These are phyloP conservation scores for Mohoua ochrocephala DNA, from an alignment of 2,113 vertebrate species.

Conservation along the genomic window DNA sequence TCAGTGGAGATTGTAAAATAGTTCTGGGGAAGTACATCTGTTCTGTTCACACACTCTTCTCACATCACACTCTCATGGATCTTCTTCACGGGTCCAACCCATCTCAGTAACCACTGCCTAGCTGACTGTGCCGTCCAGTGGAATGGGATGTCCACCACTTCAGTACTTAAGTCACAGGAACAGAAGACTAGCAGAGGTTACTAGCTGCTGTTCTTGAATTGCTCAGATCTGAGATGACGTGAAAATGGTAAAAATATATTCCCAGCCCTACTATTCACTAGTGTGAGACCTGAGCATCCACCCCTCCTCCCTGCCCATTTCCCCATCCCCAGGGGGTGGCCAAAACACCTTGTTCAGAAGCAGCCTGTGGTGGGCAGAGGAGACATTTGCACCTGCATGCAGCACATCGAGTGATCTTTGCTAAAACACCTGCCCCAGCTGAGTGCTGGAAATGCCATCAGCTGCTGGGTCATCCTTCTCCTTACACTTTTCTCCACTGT, in stretches of 20 bases:
- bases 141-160: neutral
- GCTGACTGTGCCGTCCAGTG: neutral
- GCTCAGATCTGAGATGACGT: neutral
- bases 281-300: neutral
- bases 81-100: rapidly evolving
- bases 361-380: neutral
- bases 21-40: neutral
- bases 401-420: neutral
- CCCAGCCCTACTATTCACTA: neutral
- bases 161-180: neutral
- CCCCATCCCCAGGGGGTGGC: neutral
- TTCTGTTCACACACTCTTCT: neutral
- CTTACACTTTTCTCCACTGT: neutral
- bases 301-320: neutral
- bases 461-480: neutral
- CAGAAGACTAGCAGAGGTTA: neutral
- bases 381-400: neutral
- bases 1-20: neutral
- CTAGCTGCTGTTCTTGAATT: neutral
- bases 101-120: neutral
- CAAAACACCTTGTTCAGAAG: neutral
- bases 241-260: neutral
- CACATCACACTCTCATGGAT: neutral
- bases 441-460: neutral
- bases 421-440: neutral